Conservation (phyloP, 2,888 invertebrate species). For the Pomacea canaliculata region DNA sequence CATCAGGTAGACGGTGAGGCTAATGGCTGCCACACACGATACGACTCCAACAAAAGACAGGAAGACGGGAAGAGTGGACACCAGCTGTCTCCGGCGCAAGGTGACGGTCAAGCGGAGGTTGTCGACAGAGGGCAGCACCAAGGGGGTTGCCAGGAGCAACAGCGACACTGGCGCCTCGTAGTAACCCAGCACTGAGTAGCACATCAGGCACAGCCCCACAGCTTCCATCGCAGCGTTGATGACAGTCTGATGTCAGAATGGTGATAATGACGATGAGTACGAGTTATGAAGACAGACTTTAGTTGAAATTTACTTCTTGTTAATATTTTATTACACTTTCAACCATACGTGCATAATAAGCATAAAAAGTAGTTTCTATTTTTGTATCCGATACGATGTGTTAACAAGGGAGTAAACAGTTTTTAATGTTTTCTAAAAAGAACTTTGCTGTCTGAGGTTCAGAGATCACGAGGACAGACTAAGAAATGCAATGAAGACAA, state of each 20-base stretch:
- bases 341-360: no score
- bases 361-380: no score
- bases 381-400: no score
- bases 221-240: slow-evolving; percentile 46
- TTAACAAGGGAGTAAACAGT: no score
- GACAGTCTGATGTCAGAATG: slow-evolving; percentile 40
- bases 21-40: slow-evolving; percentile 34
- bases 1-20: slow-evolving; percentile 20
- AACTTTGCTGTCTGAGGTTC: no score
- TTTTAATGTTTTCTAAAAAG: no score
- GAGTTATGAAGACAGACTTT: no score
- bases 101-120: slow-evolving; percentile 5
- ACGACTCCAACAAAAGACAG: slow-evolving; percentile 30
- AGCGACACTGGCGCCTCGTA: slow-evolving; percentile 33
- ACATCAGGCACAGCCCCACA: slow-evolving; percentile 48
- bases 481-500: no score
- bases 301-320: no score
- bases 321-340: no score
- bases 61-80: not conserved
- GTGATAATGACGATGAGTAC: no score
- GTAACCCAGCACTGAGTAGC: slow-evolving; percentile 43
- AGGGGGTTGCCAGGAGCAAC: slow-evolving; percentile 46
- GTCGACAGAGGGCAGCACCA: slow-evolving; percentile 40
- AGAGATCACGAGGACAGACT: no score
- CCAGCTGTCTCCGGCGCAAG: not conserved